These are phyloP conservation scores for Aphelocoma californica DNA, from an alignment of 2,797 vertebrate species.

Conservation along the genomic window DNA sequence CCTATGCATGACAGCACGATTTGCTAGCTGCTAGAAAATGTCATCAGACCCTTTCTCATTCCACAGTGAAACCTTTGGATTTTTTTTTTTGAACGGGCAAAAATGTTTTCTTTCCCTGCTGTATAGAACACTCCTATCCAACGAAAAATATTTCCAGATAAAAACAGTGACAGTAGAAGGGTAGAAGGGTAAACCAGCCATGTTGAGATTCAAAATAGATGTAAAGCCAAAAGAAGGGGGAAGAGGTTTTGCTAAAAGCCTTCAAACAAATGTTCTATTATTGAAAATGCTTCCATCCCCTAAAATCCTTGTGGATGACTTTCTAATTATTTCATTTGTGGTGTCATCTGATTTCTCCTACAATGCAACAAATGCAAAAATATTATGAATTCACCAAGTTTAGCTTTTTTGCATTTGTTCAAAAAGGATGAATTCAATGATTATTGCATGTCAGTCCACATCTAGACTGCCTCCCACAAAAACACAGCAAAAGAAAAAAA, in stretches of 20 bases:
- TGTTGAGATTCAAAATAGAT: not conserved
- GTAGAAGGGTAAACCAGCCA: not conserved
- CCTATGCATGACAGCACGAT: slow-evolving; percentile 57
- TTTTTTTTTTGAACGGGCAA: not conserved
- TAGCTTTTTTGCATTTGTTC: not conserved
- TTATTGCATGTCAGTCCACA: not conserved
- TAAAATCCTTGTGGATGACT: not conserved
- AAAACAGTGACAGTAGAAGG: not conserved
- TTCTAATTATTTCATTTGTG: not conserved
- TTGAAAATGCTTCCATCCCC: not conserved
- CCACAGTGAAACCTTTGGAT: not conserved
- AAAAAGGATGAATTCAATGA: not conserved
- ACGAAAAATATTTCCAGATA: not conserved
- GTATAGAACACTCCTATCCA: not conserved
- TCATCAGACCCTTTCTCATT: slow-evolving; percentile 50
- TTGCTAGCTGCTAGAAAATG: slow-evolving; percentile 60
- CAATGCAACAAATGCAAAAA: not conserved
- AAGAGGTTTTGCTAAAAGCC: not conserved
- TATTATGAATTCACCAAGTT: not conserved
- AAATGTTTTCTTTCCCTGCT: not conserved
- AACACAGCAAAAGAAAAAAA: not conserved
- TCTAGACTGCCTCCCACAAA: not conserved
- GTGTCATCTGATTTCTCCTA: not conserved
- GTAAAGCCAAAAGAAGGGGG: not conserved
- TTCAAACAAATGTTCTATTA: not conserved